A percentile compares a stretch with the other conserved stretches of the same genome.
Evolutionary conservation across 2,888 invertebrate genomes (phyloP).

Genomic region (Acronicta leporina): DNA sequence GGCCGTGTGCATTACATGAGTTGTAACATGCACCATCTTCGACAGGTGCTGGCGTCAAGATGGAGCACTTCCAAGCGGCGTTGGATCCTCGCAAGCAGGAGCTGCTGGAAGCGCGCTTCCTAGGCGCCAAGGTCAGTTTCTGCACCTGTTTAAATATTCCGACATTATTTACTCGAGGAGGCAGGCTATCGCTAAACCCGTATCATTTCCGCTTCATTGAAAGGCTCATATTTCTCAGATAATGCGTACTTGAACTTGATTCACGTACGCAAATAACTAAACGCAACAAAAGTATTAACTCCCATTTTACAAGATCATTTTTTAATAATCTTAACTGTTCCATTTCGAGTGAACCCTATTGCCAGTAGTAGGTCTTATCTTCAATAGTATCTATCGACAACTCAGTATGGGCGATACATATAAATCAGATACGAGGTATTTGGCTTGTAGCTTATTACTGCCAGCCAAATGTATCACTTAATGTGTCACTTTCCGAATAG

Average conservation of each 20-base stretch:
- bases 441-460: too few species aligned
- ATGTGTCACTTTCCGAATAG: too few species aligned
- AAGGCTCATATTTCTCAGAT: slow-evolving; percentile 26
- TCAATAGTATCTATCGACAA: too few species aligned
- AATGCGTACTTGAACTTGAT: slow-evolving; percentile 31
- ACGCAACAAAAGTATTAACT: too few species aligned
- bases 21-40: slow-evolving; percentile 64
- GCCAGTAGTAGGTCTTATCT: too few species aligned
- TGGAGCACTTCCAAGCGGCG: slow-evolving; percentile 99
- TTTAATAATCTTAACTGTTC: too few species aligned
- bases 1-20: slow-evolving; percentile 37
- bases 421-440: too few species aligned
- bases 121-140: slow-evolving; percentile 97
- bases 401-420: too few species aligned
- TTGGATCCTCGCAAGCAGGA: slow-evolving; percentile 99
- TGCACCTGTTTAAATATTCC: slow-evolving; percentile 16
- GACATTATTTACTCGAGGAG: slow-evolving; percentile 9
- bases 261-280: neutral
- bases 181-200: slow-evolving; percentile 7
- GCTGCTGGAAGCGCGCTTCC: slow-evolving; percentile 98
- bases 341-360: too few species aligned
- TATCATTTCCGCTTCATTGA: slow-evolving; percentile 24
- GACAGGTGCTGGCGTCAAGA: slow-evolving; percentile 96
- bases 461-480: too few species aligned
- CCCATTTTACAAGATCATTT: too few species aligned